A percentile compares a stretch with the other conserved stretches of the same genome.
Evolutionary conservation across 2,797 vertebrate genomes (phyloP).

Genomic region (Bucorvus abyssinicus): DNA sequence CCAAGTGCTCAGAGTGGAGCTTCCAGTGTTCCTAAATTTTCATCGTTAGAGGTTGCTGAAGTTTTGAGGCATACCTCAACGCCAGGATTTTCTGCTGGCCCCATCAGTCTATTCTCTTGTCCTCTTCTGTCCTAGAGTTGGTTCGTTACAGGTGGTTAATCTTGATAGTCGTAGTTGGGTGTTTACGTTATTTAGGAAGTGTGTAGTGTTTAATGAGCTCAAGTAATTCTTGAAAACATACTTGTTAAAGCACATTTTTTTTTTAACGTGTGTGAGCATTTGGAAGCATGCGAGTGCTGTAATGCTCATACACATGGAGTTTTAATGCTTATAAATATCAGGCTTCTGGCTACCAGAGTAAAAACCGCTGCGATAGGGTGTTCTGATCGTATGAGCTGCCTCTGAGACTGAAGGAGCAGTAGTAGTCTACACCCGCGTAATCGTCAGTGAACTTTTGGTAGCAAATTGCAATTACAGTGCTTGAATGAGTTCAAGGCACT

Average conservation of each 20-base stretch:
- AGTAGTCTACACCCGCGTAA: neutral
- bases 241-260: neutral
- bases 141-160: neutral
- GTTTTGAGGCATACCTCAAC: neutral
- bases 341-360: neutral
- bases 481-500: neutral
- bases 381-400: neutral
- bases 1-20: neutral
- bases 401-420: neutral
- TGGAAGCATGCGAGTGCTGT: neutral
- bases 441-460: neutral
- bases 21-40: neutral
- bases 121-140: neutral
- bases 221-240: neutral
- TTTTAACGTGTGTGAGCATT: no score
- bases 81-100: neutral
- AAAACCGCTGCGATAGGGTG: neutral
- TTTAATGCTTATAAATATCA: neutral
- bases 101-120: neutral
- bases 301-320: neutral
- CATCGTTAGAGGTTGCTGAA: neutral
- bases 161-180: neutral
- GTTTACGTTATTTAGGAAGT: neutral
- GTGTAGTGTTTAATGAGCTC: neutral
- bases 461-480: neutral